These are phyloP conservation scores for Telmatherina bonti DNA, from an alignment of 2,797 vertebrate species.

Conservation along the genomic window DNA sequence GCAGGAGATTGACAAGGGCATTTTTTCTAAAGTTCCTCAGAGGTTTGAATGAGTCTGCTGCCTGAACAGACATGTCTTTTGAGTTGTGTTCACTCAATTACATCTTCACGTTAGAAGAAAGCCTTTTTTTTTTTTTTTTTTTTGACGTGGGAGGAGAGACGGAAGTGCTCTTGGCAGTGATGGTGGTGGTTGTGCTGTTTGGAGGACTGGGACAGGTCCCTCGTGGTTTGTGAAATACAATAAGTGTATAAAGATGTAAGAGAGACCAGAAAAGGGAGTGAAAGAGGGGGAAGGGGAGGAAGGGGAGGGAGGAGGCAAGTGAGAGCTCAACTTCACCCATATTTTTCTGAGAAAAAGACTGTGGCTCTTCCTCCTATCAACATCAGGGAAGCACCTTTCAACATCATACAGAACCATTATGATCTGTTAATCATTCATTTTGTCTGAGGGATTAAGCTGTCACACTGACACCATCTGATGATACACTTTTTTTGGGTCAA, in stretches of 20 bases:
- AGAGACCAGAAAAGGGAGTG: conserved; percentile 20
- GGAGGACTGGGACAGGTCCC: conserved; percentile 38
- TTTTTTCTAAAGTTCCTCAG: conserved; percentile 46
- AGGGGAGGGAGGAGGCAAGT: neutral
- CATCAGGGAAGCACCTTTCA: conserved; percentile 52
- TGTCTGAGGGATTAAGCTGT: conserved; percentile 16
- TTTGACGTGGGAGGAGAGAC: conserved; percentile 54
- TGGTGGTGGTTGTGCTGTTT: conserved; percentile 51
- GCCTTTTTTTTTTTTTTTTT: too few relatives aligned
- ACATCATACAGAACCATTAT: conserved; percentile 37
- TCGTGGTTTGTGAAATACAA: conserved; percentile 56
- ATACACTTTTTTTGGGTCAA: conserved; percentile 9
- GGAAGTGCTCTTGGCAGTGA: conserved; percentile 56
- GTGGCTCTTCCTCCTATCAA: conserved; percentile 50
- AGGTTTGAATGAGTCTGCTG: conserved; percentile 47
- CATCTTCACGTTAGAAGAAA: conserved; percentile 47
- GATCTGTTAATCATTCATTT: conserved; percentile 55
- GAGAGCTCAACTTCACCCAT: conserved; percentile 43
- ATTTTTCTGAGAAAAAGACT: conserved; percentile 35
- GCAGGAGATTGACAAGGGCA: conserved; percentile 40
- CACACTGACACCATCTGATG: conserved; percentile 36
- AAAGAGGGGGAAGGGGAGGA: neutral
- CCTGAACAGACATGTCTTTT: conserved; percentile 26
- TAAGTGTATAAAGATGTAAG: conserved; percentile 52
- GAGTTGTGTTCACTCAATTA: conserved; percentile 37